Base-by-base conservation (phyloP, 2,888 invertebrate species). In the Polyommatus iphigenia region DNA sequence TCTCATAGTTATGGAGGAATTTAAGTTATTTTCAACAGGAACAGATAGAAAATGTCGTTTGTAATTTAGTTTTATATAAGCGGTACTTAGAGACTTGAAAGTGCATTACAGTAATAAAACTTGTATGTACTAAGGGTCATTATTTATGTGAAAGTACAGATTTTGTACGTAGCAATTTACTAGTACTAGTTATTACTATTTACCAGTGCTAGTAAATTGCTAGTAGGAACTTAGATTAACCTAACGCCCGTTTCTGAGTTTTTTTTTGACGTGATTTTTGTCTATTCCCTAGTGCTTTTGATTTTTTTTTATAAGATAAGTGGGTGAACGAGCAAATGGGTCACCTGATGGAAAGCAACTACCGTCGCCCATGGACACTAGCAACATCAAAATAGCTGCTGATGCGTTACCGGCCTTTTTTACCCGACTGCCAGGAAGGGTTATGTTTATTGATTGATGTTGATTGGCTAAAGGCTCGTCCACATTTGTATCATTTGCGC, bases 121-220 rank as follows among this genome's bases (percentile, higher is more conserved):
- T 71, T n/a, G 71, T 71, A 71, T 41, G 20, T 10, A 41, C 41
- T n/a, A 72, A 72, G 41, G 72, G 41, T 72, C 72, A 72, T 72
- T 72, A 41, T 72, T 72, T 10, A 41, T 72, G 72, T 72, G 41
- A 72, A 71, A 72, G 72, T 72, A 18, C 41, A 24, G 10, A 72
- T 72, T 36, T 67, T 32, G 4, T 29, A 32, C 29, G 67, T 67
- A 67, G 29, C 67, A 67, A 67, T 67, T 67, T 32, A 29, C 29
- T 67, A 29, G 29, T 3, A 67, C 10, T 6, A 29, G 67, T 67
- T 29, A 32, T 67, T 15, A 15, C 10, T 46, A 46, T 46, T 46
- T 46, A 46, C 46, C 10, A 46, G 46, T 46, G 46, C 46, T 10
- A 46, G 46, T 46, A 10, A 10, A 41, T 10, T 41, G 8, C 8